Percentiles rank a stretch among this genome's conserved stretches.
Conservation (phyloP, 92 coral and sea anemone genomes). For the Phymanthus crucifer region DNA sequence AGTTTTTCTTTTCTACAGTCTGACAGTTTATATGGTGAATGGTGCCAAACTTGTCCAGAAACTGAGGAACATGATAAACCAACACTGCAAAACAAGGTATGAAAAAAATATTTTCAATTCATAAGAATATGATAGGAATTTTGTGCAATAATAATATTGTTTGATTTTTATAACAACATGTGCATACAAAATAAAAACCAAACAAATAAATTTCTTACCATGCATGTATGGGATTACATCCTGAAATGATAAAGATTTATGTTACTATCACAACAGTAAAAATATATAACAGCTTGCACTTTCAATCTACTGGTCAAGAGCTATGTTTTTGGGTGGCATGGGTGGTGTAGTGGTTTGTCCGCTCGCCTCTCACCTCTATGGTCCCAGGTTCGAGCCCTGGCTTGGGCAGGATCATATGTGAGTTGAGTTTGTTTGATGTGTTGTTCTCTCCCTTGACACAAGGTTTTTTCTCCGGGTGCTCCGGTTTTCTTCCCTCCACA, state of each 20-base stretch:
- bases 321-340: too few relatives aligned
- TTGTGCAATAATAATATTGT: neutral
- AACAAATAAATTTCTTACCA: constrained; percentile 28
- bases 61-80: constrained; percentile 44
- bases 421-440: too few relatives aligned
- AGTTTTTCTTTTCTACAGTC: constrained; percentile 46
- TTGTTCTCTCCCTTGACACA: too few relatives aligned
- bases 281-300: neutral
- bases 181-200: constrained; percentile 1
- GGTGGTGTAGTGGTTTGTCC: too few relatives aligned
- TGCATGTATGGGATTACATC: constrained; percentile 53
- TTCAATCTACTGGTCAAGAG: neutral
- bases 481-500: too few relatives aligned
- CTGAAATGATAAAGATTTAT: constrained; percentile 9
- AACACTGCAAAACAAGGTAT: constrained; percentile 35
- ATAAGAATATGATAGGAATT: neutral
- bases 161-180: neutral
- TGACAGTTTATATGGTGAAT: constrained; percentile 40
- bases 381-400: too few relatives aligned
- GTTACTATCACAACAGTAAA: constrained; percentile 3
- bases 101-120: neutral
- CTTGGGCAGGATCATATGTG: too few relatives aligned
- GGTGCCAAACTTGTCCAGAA: constrained; percentile 27
- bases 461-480: too few relatives aligned
- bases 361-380: too few relatives aligned